phyloP scores from a whole-genome alignment of 2,797 vertebrate species.

The Galago senegalensis region DNA sequence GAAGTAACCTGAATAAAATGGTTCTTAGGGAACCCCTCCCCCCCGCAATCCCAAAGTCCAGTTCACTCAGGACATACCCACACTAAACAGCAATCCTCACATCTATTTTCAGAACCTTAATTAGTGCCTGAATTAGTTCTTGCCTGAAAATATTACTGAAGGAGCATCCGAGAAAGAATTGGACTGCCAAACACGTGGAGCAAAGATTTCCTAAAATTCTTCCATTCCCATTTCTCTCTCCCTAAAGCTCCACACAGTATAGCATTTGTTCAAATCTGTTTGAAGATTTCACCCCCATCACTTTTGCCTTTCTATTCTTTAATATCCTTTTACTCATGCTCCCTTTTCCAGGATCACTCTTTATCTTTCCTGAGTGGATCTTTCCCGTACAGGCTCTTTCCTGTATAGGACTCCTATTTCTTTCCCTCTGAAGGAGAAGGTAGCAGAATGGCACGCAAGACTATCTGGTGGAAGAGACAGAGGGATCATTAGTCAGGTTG shows the following conservation, averaged over 20 bases:
- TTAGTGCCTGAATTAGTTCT: neutral
- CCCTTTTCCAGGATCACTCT: neutral
- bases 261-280: neutral
- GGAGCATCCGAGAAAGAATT: neutral
- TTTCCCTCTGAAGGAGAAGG: neutral
- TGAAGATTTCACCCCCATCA: neutral
- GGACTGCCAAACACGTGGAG: neutral
- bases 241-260: neutral
- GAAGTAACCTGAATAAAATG: slow-evolving; percentile 43
- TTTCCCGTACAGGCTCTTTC: neutral
- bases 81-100: neutral
- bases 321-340: neutral
- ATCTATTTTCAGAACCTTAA: neutral
- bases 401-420: neutral
- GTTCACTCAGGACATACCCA: neutral
- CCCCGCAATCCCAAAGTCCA: neutral
- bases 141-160: neutral
- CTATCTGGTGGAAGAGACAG: neutral
- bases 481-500: neutral
- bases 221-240: neutral
- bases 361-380: neutral
- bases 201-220: neutral
- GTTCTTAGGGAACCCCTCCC: neutral
- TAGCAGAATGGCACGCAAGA: neutral
- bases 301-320: neutral